phyloP scores from a whole-genome alignment of 2,113 vertebrate species.

The Ochotona curzoniae region DNA sequence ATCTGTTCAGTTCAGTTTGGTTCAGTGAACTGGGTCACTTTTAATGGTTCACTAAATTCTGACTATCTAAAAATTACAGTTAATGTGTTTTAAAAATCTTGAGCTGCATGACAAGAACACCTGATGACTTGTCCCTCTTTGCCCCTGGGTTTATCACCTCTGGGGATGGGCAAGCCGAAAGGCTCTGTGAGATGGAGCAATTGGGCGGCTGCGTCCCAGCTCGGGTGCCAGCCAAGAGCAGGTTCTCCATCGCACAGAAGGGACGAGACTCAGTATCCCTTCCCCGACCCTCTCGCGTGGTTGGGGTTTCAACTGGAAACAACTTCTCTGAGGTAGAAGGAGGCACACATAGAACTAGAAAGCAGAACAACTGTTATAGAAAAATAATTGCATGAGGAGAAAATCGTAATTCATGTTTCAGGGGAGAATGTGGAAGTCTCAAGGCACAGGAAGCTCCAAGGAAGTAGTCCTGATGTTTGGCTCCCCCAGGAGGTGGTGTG shows the following conservation, averaged over 20 bases:
- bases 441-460: neutral
- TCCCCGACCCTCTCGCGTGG: conserved; percentile 15
- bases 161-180: conserved; percentile 56
- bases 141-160: conserved; percentile 73
- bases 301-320: conserved; percentile 42
- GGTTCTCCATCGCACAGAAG: neutral
- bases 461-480: conserved; percentile 5
- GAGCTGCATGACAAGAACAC: conserved; percentile 80
- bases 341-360: conserved; percentile 46
- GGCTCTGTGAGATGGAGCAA: neutral
- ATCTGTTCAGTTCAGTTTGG: conserved; percentile 87
- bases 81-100: conserved; percentile 87
- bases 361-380: conserved; percentile 69
- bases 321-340: conserved; percentile 41
- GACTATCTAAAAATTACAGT: conserved; percentile 89
- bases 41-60: conserved; percentile 87
- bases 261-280: neutral
- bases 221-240: neutral
- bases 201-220: neutral
- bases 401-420: conserved; percentile 52
- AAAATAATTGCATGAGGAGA: conserved; percentile 61
- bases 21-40: conserved; percentile 89
- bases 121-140: conserved; percentile 78
- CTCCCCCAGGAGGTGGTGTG: neutral
- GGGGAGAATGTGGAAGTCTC: conserved; percentile 37